Percentiles rank a stretch among this genome's conserved stretches.
These are phyloP conservation scores for Gobius niger DNA, from an alignment of 2,113 vertebrate genomes.

Conservation along the genomic window DNA sequence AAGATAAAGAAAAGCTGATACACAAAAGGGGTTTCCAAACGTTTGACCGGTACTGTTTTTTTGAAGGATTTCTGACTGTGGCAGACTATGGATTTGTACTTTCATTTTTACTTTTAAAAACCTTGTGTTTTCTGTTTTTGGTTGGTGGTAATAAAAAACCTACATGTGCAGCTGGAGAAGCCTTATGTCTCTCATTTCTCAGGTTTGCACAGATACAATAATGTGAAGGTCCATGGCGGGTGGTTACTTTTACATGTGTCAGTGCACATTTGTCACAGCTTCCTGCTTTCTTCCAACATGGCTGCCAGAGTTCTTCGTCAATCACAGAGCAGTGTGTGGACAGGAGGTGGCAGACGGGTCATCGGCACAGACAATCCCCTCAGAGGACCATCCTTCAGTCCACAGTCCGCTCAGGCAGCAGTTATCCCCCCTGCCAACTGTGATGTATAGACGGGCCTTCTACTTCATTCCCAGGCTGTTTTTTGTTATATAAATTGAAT, in stretches of 20 bases:
- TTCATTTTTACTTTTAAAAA: neutral
- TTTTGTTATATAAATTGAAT: neutral
- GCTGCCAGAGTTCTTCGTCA: constrained; percentile 62
- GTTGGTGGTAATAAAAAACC: too few relatives aligned
- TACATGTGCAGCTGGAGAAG: too few relatives aligned
- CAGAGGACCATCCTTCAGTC: constrained; percentile 62
- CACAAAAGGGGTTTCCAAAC: too few relatives aligned
- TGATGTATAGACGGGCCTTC: constrained; percentile 47
- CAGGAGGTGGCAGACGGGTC: constrained; percentile 56
- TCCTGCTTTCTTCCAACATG: constrained; percentile 46
- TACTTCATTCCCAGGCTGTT: neutral
- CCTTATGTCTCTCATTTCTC: neutral
- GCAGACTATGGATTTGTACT: neutral
- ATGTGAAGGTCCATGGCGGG: constrained; percentile 37
- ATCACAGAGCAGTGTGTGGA: constrained; percentile 45
- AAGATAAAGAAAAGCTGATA: too few relatives aligned
- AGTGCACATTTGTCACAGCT: constrained; percentile 59
- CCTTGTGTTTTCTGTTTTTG: too few relatives aligned
- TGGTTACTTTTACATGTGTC: constrained; percentile 28
- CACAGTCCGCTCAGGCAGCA: constrained; percentile 62
- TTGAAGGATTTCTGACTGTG: too few relatives aligned
- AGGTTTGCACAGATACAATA: constrained; percentile 49
- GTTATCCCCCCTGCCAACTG: constrained; percentile 54
- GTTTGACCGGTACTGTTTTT: too few relatives aligned
- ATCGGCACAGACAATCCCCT: constrained; percentile 61